phyloP scores from a whole-genome alignment of 2,113 vertebrate species.

The Noctilio leporinus region DNA sequence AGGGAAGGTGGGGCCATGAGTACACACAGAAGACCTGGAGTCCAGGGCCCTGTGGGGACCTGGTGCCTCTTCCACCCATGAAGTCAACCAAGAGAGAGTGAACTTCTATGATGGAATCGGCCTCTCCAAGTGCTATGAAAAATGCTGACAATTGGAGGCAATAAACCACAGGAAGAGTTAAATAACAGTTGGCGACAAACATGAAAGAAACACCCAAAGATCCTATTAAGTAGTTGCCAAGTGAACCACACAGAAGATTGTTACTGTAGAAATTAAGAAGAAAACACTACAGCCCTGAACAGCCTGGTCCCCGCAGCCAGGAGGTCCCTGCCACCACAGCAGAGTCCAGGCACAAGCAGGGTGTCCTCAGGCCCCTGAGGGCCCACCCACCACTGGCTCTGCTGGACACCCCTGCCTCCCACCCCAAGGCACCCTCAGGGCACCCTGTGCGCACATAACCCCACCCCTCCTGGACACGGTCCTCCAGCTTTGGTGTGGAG shows the following conservation, averaged over 20 bases:
- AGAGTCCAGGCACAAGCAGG: neutral
- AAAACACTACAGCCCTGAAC: neutral
- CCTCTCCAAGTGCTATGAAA: neutral
- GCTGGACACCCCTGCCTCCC: neutral
- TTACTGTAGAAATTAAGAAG: neutral
- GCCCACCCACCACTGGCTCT: neutral
- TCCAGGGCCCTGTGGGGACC: neutral
- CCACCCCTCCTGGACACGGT: neutral
- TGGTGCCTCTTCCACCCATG: neutral
- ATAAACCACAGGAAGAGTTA: neutral
- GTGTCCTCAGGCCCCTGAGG: neutral
- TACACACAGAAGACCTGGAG: neutral
- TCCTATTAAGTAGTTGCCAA: neutral
- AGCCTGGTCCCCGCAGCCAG: neutral
- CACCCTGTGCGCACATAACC: neutral
- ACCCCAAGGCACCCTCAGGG: neutral
- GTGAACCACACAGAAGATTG: neutral
- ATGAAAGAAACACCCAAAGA: neutral
- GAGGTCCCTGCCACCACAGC: neutral
- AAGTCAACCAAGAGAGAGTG: neutral
- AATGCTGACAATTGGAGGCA: neutral
- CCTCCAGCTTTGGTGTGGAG: neutral
- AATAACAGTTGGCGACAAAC: neutral
- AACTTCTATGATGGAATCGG: neutral
- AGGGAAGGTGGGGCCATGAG: neutral